These are phyloP conservation scores for Rhea pennata DNA, from an alignment of 2,113 vertebrate species.

Conservation along the genomic window DNA sequence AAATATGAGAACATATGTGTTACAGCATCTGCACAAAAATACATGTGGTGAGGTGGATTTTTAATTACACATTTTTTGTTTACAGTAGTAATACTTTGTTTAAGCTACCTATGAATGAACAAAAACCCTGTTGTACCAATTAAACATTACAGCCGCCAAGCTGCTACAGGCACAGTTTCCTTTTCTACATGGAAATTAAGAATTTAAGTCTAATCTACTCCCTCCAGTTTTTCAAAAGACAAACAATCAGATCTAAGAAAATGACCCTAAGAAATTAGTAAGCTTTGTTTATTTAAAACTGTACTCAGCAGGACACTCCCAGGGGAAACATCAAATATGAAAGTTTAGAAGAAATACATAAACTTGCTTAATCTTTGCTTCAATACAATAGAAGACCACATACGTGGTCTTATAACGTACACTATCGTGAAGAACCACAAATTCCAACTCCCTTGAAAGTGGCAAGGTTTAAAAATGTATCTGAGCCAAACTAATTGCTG, in stretches of 20 bases:
- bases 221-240: conserved; percentile 29
- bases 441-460: not conserved
- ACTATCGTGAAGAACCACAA: not conserved
- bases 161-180: conserved; percentile 23
- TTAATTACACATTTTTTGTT: conserved; percentile 14
- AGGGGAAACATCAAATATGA: not conserved
- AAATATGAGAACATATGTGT: not conserved
- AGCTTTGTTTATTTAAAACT: not conserved
- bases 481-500: not conserved
- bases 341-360: not conserved
- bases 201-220: conserved; percentile 6
- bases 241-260: not conserved
- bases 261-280: not conserved
- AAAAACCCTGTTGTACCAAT: conserved; percentile 32
- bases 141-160: not conserved
- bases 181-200: conserved; percentile 6
- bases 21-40: conserved; percentile 11
- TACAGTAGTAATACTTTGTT: not conserved
- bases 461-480: not conserved
- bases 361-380: not conserved
- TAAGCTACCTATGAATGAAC: not conserved
- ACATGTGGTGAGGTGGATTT: not conserved
- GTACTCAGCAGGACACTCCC: not conserved
- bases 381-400: not conserved
- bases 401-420: not conserved